Evolutionary conservation across 2,888 invertebrate genomes (phyloP).

Genomic region (Timandra comae): DNA sequence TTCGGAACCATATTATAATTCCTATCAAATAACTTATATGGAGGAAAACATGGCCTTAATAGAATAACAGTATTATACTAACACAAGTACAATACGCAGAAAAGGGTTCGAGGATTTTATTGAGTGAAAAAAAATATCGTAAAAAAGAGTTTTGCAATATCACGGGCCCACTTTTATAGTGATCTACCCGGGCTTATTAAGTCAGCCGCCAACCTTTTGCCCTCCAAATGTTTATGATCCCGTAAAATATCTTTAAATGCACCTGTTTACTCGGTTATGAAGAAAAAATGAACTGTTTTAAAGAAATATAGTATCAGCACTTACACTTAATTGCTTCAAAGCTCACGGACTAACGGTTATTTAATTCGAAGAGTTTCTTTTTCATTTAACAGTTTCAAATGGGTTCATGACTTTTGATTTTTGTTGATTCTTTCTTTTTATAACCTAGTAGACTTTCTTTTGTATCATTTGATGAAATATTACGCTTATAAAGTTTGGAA

Average conservation of each 20-base stretch:
- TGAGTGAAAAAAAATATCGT: constrained; percentile 35
- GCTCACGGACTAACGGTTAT: constrained; percentile 33
- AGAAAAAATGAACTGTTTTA: constrained; percentile 33
- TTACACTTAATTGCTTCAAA: constrained; percentile 34
- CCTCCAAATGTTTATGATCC: constrained; percentile 31
- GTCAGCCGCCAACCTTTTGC: constrained; percentile 48
- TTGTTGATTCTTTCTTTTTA: too few species aligned
- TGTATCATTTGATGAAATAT: too few species aligned
- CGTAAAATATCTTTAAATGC: constrained; percentile 46
- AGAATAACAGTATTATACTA: constrained; percentile 3
- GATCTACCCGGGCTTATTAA: constrained; percentile 58
- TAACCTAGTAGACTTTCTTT: too few species aligned
- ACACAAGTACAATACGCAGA: constrained; percentile 4
- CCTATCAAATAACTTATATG: background rate
- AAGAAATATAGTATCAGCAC: constrained; percentile 33
- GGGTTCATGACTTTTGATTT: too few species aligned
- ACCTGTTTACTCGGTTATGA: constrained; percentile 48
- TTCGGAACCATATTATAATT: background rate
- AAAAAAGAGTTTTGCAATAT: constrained; percentile 52
- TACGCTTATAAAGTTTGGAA: too few species aligned
- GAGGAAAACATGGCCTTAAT: background rate
- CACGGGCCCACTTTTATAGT: constrained; percentile 47
- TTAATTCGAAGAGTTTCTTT: constrained; percentile 19
- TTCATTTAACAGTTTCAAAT: constrained; percentile 12
- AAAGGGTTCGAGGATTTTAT: constrained; percentile 31